Conservation (phyloP, 2,888 invertebrate genomes). For the Eupithecia centaureata region DNA sequence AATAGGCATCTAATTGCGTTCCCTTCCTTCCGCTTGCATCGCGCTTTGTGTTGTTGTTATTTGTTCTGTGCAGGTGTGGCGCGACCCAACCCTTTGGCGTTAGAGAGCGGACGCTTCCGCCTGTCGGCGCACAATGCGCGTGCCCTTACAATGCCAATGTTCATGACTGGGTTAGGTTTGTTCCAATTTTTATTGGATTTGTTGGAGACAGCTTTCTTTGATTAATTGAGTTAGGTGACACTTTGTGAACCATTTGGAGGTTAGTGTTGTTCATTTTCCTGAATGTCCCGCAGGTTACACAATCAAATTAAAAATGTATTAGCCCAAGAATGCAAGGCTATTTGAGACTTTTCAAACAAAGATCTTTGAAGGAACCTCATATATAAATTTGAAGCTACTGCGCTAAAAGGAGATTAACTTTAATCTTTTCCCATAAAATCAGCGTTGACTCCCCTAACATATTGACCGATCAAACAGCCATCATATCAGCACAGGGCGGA, state of each 20-base stretch:
- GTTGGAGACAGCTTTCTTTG: constrained; percentile 15
- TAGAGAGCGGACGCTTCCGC: constrained; percentile 59
- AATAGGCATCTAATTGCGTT: constrained; percentile 44
- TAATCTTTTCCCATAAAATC: constrained; percentile 13
- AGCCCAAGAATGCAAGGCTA: background rate
- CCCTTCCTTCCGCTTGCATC: constrained; percentile 53
- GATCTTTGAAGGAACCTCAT: background rate
- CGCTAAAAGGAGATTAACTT: background rate
- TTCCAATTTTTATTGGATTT: constrained; percentile 16
- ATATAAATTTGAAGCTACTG: background rate
- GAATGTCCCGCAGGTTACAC: background rate
- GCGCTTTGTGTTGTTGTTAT: constrained; percentile 50
- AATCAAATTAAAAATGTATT: background rate
- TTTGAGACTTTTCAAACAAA: background rate
- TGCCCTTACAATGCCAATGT: constrained; percentile 58
- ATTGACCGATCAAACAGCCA: constrained; percentile 30
- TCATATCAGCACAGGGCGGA: constrained; percentile 31
- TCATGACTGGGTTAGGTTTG: constrained; percentile 41
- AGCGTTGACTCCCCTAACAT: constrained; percentile 22
- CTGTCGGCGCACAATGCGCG: constrained; percentile 60
- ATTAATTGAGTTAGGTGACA: constrained; percentile 17
- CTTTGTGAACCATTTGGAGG: background rate
- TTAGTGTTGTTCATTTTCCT: background rate
- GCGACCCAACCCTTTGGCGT: constrained; percentile 61
- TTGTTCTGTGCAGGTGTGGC: constrained; percentile 71